These are phyloP conservation scores for Plectropomus leopardus DNA, from an alignment of 2,113 vertebrate genomes.

Conservation along the genomic window DNA sequence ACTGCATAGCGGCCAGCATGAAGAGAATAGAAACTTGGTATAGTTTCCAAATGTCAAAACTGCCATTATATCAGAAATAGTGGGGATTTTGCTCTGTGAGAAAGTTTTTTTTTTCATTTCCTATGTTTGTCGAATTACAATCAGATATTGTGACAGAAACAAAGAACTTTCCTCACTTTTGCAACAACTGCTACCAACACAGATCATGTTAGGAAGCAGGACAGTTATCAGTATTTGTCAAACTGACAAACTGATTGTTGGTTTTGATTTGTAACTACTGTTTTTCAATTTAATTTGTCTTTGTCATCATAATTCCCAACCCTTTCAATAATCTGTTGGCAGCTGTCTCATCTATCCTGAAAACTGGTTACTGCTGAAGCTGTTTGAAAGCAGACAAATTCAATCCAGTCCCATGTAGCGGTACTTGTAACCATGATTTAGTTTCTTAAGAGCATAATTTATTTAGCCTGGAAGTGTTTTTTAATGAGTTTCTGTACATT, in stretches of 20 bases:
- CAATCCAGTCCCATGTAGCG: background rate
- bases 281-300: background rate
- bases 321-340: background rate
- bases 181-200: background rate
- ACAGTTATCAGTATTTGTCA: background rate
- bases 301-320: background rate
- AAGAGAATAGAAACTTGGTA: background rate
- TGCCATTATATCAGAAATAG: background rate
- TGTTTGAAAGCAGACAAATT: background rate
- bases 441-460: background rate
- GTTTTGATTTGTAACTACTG: background rate
- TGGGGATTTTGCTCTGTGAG: background rate
- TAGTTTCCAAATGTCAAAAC: background rate
- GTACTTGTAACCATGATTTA: background rate
- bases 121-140: background rate
- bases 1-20: background rate
- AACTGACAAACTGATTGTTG: background rate
- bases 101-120: too few species aligned
- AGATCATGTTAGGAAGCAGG: background rate
- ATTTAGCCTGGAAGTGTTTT: background rate
- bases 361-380: background rate
- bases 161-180: background rate
- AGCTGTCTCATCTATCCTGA: background rate
- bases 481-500: constrained; percentile 8
- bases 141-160: too few species aligned